Evolutionary conservation across 2,113 vertebrate genomes (phyloP), one percentile per base, ranked within the genome.

Genomic region (Odontesthes bonariensis): DNA sequence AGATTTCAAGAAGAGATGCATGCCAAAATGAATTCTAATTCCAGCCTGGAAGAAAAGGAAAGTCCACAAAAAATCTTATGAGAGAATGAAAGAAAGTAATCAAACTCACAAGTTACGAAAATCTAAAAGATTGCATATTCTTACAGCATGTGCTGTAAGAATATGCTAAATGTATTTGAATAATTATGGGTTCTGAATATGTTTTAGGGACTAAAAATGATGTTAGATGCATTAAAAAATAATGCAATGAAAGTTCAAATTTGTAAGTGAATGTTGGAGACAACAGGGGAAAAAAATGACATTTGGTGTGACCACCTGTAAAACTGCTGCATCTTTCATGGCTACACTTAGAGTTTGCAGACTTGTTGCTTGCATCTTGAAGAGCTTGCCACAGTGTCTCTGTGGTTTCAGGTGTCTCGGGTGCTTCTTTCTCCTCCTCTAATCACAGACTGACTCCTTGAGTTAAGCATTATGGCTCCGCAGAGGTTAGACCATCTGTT

Each of bases 331-430:
- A 27, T 27, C 27, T 27, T 27, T 3, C 35, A 38, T 38, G 35
- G 35, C 2, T 38, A 8, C 10, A 10, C 35, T 38, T 38, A 16
- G 27, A 67, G 22, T 54, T 54, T 54, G 35, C 51, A 44, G 65
- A 52, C 42, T 55, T 67, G 51, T 52, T 55, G 27, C 20, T 5
- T 53, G 64, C 51, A 42, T 42, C 35, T 42, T 22, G 51, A 19
- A 44, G n/a, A 20, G 35, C 3, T 3, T 22, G 42, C n/a, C 53
- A 33, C 53, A 58, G 3, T 33, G 47, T 19, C 46, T 49, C 54
- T 58, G 54, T 69, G 53, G 66, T 57, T 46, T 68, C 66, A 12
- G 44, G 19, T 35, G 1, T 69, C 66, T 69, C 67, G 17, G 42
- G n/a, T 58, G 55, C 55, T 59, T 70, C 46, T 59, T 20, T 49